A percentile compares a stretch with the other conserved stretches of the same genome.
These are phyloP conservation scores for Pyrrhosoma nymphula DNA, from an alignment of 2,888 invertebrate species.

Conservation along the genomic window DNA sequence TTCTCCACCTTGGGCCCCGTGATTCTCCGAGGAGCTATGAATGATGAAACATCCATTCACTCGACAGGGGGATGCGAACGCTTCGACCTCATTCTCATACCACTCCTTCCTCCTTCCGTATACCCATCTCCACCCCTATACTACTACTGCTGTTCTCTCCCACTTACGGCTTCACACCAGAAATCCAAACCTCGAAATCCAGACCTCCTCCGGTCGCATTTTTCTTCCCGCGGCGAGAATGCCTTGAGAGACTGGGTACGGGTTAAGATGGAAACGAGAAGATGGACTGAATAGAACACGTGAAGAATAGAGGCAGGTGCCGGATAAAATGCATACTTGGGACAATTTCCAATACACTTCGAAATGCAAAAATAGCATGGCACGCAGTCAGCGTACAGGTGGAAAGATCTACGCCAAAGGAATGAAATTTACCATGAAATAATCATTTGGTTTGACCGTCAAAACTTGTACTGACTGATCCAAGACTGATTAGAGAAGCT, in stretches of 20 bases:
- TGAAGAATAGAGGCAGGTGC: too few relatives aligned
- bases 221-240: not conserved
- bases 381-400: too few relatives aligned
- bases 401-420: too few relatives aligned
- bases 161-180: not conserved
- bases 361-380: too few relatives aligned
- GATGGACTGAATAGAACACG: not conserved
- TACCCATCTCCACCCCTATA: not conserved
- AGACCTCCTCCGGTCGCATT: not conserved
- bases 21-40: not conserved
- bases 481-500: too few relatives aligned
- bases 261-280: not conserved
- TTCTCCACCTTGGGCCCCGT: not conserved
- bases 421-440: too few relatives aligned
- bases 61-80: constrained; percentile 41
- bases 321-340: too few relatives aligned
- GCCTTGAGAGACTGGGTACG: not conserved
- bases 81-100: constrained; percentile 29
- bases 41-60: constrained; percentile 53
- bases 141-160: not conserved
- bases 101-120: not conserved
- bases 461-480: too few relatives aligned
- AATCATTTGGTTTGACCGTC: too few relatives aligned
- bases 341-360: too few relatives aligned
- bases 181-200: too few relatives aligned